Evolutionary conservation across 2,888 invertebrate species (phyloP).

Genomic region (Scotopteryx bipunctaria): DNA sequence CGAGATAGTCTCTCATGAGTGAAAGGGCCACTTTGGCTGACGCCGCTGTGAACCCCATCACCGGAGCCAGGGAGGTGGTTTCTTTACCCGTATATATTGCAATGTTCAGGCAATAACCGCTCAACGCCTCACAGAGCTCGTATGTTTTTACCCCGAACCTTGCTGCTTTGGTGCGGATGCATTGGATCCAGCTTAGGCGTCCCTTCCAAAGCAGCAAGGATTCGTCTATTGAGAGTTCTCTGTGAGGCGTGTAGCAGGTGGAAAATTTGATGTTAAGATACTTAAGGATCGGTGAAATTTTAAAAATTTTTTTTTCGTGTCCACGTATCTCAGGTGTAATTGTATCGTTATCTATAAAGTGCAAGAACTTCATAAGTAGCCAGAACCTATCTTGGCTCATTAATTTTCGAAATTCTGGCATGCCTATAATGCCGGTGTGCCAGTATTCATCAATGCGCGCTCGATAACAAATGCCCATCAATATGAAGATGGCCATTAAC

Average conservation of each 20-base stretch:
- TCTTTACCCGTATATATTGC: not conserved
- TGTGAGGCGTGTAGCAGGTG: constrained; percentile 16
- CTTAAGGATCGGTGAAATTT: constrained; percentile 26
- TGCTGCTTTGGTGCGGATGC: constrained; percentile 37
- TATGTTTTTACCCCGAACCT: constrained; percentile 42
- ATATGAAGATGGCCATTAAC: not conserved
- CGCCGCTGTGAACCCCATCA: not conserved
- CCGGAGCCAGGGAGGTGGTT: not conserved
- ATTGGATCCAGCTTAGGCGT: constrained; percentile 37
- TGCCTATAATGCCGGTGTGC: constrained; percentile 22
- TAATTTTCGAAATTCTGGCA: constrained; percentile 22
- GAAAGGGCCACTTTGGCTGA: not conserved
- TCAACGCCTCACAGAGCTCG: constrained; percentile 41
- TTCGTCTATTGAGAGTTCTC: constrained; percentile 16
- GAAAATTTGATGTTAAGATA: constrained; percentile 23
- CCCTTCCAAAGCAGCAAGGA: constrained; percentile 18
- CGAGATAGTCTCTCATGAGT: not conserved
- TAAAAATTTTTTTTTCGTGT: constrained; percentile 16
- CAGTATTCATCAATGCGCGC: constrained; percentile 28
- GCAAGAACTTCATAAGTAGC: constrained; percentile 26
- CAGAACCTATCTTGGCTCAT: constrained; percentile 25
- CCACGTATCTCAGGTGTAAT: not conserved
- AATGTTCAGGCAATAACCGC: constrained; percentile 24
- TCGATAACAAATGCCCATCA: constrained; percentile 2
- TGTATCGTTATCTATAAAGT: constrained; percentile 28